A percentile compares a stretch with the other conserved stretches of the same genome.
Conservation (phyloP, 2,797 vertebrate species). For the Glossophaga mutica region DNA sequence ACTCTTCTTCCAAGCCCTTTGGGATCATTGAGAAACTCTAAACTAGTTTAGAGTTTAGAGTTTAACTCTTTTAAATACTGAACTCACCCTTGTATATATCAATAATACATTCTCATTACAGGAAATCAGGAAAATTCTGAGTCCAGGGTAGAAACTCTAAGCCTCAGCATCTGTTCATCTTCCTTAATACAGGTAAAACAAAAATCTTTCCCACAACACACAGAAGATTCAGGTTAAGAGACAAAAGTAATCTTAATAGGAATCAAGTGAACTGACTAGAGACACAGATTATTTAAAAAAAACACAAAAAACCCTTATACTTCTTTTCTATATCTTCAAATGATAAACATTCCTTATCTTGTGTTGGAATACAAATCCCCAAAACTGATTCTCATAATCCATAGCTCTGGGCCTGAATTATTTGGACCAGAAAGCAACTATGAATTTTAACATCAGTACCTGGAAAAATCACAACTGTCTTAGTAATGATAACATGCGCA, state of each 20-base stretch:
- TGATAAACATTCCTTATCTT: not conserved
- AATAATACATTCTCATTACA: not conserved
- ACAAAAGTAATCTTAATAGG: not conserved
- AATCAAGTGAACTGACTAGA: not conserved
- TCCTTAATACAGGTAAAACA: not conserved
- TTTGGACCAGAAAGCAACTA: not conserved
- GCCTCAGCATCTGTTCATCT: not conserved
- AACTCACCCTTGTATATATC: not conserved
- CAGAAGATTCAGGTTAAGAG: not conserved
- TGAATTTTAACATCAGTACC: not conserved
- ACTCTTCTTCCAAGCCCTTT: not conserved
- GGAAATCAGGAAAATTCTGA: slow-evolving; percentile 34
- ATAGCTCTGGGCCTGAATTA: not conserved
- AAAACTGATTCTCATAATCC: not conserved
- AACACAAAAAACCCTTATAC: not conserved
- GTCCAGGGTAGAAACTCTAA: not conserved
- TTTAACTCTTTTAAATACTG: slow-evolving; percentile 2
- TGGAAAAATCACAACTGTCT: not conserved
- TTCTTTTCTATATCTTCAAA: not conserved
- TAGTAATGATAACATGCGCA: not conserved
- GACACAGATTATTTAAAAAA: not conserved
- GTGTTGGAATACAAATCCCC: not conserved
- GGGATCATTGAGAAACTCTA: not conserved
- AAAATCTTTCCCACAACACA: not conserved
- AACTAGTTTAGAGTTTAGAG: not conserved